Conservation (phyloP, 2,113 vertebrate species). For the Recurvirostra avosetta region DNA sequence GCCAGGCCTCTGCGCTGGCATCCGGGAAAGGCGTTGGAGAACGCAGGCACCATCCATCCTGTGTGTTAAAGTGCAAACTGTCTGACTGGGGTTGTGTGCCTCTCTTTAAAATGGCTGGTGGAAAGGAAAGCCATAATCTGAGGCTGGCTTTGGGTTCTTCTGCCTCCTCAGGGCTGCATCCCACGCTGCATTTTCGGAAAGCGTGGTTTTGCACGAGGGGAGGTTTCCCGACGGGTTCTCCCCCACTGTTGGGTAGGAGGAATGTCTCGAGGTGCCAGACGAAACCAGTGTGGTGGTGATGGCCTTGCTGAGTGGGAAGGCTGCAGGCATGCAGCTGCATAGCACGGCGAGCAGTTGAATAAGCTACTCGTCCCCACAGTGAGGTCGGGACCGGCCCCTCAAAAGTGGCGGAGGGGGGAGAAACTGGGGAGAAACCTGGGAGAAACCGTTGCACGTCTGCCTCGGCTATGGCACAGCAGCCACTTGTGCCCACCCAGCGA, state of each 20-base stretch:
- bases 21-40: not conserved
- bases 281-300: not conserved
- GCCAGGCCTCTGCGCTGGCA: accelerated
- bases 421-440: not conserved
- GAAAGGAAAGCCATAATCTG: not conserved
- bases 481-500: not conserved
- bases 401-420: accelerated
- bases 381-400: not conserved
- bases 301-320: not conserved
- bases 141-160: not conserved
- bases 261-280: not conserved
- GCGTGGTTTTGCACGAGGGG: not conserved
- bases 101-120: not conserved
- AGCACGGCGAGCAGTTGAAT: not conserved
- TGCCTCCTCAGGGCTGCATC: not conserved
- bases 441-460: accelerated
- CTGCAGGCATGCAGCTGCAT: accelerated
- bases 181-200: not conserved
- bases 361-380: not conserved
- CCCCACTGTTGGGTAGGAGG: not conserved
- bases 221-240: not conserved
- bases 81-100: not conserved
- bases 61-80: not conserved
- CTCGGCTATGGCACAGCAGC: accelerated
- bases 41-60: accelerated